These are phyloP conservation scores for Pica pica DNA, from an alignment of 2,113 vertebrate genomes.

Conservation along the genomic window DNA sequence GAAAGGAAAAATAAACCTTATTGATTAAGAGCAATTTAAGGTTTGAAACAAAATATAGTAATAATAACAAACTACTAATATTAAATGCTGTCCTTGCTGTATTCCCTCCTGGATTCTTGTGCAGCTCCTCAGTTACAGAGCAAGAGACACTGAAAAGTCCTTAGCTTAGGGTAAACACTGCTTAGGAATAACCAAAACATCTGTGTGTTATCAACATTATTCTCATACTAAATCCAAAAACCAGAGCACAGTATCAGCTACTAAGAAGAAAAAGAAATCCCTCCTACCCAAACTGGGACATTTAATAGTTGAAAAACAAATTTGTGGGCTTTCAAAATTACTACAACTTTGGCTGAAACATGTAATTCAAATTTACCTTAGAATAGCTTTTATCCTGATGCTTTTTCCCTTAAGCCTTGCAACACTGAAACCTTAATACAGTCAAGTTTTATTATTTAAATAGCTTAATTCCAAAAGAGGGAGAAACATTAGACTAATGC, in stretches of 20 bases:
- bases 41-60: background rate
- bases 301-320: background rate
- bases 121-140: background rate
- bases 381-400: background rate
- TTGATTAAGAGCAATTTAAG: background rate
- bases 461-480: background rate
- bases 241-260: background rate
- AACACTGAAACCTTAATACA: background rate
- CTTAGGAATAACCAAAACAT: background rate
- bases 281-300: background rate
- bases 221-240: background rate
- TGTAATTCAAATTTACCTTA: background rate
- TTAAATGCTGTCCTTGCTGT: background rate
- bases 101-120: background rate
- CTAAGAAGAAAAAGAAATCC: background rate
- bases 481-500: background rate
- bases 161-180: background rate
- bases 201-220: background rate
- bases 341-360: background rate
- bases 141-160: background rate
- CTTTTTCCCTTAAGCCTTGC: background rate
- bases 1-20: background rate
- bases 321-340: background rate
- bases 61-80: background rate
- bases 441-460: background rate